Conservation (phyloP, 2,797 vertebrate genomes). For the Mormyrops boulengeri region DNA sequence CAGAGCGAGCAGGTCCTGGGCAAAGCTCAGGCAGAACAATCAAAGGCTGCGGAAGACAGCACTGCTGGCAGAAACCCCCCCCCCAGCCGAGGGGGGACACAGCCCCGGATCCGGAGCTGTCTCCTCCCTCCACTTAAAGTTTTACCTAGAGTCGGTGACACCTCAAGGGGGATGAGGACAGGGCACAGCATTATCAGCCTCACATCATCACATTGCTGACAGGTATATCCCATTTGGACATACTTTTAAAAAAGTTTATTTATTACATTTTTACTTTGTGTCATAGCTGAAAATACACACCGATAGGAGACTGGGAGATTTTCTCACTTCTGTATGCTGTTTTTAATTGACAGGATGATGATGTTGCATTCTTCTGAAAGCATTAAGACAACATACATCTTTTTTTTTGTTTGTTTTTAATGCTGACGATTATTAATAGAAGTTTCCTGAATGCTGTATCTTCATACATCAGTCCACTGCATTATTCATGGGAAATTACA, state of each 20-base stretch:
- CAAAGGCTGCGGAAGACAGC: not conserved
- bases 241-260: not conserved
- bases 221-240: not conserved
- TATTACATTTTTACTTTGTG: not conserved
- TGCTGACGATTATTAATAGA: not conserved
- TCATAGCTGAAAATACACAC: not conserved
- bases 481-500: slow-evolving; percentile 21
- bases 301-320: not conserved
- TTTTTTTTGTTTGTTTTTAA: not conserved
- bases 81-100: not conserved
- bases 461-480: not conserved
- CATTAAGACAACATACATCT: not conserved
- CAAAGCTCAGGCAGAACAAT: not conserved
- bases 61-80: not conserved
- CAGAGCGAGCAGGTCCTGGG: not conserved
- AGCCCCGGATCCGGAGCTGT: not conserved
- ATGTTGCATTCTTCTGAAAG: not conserved
- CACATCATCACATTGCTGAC: not conserved
- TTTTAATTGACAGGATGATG: not conserved
- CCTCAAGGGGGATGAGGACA: not conserved
- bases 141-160: not conserved
- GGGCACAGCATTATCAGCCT: not conserved
- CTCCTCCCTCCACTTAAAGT: not conserved
- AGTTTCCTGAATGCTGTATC: not conserved
- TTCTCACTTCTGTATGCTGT: not conserved